Percentiles rank a stretch among this genome's conserved stretches.
These are phyloP conservation scores for Notarius quadriscutis DNA, from an alignment of 2,113 vertebrate genomes.

Conservation along the genomic window DNA sequence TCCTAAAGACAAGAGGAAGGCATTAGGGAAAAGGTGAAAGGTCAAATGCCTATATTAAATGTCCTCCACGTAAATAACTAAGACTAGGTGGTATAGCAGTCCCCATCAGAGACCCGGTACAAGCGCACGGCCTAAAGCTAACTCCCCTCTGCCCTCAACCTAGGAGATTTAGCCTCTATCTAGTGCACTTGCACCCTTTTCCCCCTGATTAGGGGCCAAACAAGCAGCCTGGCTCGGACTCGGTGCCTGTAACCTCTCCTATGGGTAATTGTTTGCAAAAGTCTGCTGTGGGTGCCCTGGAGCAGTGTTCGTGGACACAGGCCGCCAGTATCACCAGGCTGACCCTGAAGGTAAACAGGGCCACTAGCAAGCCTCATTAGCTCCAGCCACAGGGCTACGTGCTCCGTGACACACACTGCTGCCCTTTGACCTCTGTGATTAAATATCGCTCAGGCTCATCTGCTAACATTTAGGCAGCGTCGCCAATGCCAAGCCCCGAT, in stretches of 20 bases:
- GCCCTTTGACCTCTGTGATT: conserved; percentile 74
- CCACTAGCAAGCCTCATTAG: conserved; percentile 55
- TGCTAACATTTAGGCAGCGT: conserved; percentile 81
- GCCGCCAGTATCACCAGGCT: conserved; percentile 50
- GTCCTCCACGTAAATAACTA: conserved; percentile 6
- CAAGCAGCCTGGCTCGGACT: background rate
- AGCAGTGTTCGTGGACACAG: conserved; percentile 34
- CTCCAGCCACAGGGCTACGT: conserved; percentile 59
- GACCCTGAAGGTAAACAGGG: conserved; percentile 68
- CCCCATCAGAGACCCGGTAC: background rate
- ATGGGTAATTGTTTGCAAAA: conserved; percentile 58
- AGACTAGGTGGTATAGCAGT: background rate
- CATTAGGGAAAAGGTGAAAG: conserved; percentile 35
- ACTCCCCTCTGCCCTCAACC: conserved; percentile 32
- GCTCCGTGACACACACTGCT: conserved; percentile 64
- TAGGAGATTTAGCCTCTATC: conserved; percentile 29
- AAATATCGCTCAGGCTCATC: conserved; percentile 75
- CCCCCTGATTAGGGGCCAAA: conserved; percentile 44
- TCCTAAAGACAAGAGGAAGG: conserved; percentile 7
- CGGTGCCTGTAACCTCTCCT: conserved; percentile 48
- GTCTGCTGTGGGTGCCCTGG: conserved; percentile 23
- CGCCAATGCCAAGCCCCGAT: conserved; percentile 50
- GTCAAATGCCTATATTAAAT: conserved; percentile 41
- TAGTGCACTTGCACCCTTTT: conserved; percentile 12
- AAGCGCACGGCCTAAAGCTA: conserved; percentile 24